Evolutionary conservation across 2,888 invertebrate genomes (phyloP), one percentile per base, ranked within the genome.

Genomic region (Phalangium opilio): DNA sequence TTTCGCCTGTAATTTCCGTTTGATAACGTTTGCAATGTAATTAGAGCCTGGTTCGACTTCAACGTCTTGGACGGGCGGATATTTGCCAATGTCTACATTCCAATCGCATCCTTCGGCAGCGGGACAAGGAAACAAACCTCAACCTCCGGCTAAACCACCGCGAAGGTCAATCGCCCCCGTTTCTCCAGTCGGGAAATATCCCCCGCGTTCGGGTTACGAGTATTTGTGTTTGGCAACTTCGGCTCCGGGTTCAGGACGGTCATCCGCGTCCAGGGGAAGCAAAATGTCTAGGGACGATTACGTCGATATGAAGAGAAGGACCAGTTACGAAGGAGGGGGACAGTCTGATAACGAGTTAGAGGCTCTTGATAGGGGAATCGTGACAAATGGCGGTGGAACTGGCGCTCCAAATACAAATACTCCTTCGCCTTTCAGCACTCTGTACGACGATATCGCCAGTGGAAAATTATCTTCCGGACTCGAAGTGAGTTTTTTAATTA

Each of bases 151-250:
- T 3, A 52, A 52, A 35, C 52, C 52, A 19, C 52, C 52, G 11
- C 38, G 52, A 12, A 47, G 50, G 17, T 52, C 52, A 39, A 50
- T 52, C 41, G 50, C 52, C 17, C 47, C 52, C 11, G 39, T 52
- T 8, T 52, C 52, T 11, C 52, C 52, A 2, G 48, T 48, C 32
- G 51, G 51, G 7, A 51, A 43, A 41, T 47, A 18, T 15, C 10
- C 43, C 14, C 38, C 38, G 8, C 15, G 38, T n/a, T 38, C 38
- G 18, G 48, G 41, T 34, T 56, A 55, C 41, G 56, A 56, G 44
- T 56, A 50, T 40, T 36, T 56, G 14, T 55, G 53, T 45, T 46
- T 56, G 47, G 55, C 56, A n/a, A 40, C 55, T 32, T 52, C 47
- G 41, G 36, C 55, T 21, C 52, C 47, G 40, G 53, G 53, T 8